Percentiles rank a stretch among this genome's conserved stretches.
Evolutionary conservation across 2,113 vertebrate species (phyloP).

Genomic region (Alligator sinensis): DNA sequence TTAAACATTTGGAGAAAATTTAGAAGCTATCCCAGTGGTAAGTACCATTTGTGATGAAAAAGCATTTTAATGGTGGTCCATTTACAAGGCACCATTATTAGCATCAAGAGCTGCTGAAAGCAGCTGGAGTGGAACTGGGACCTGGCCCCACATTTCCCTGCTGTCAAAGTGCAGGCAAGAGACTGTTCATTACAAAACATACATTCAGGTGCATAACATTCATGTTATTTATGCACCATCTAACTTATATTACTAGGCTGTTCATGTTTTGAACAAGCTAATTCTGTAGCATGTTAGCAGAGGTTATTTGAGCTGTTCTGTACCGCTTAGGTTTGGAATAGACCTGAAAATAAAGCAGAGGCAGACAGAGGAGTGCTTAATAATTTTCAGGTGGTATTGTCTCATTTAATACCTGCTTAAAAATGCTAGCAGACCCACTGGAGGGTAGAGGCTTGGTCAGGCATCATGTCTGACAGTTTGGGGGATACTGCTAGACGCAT

Average conservation of each 20-base stretch:
- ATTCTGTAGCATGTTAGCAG: background rate
- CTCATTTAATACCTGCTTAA: background rate
- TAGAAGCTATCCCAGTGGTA: background rate
- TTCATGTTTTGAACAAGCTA: background rate
- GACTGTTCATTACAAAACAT: background rate
- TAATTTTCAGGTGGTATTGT: background rate
- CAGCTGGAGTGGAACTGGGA: background rate
- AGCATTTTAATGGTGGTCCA: background rate
- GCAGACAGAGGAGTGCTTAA: background rate
- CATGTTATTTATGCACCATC: background rate
- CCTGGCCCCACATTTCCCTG: background rate
- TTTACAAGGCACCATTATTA: background rate
- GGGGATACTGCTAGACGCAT: background rate
- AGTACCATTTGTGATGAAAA: background rate
- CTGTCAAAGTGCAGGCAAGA: background rate
- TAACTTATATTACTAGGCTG: no score
- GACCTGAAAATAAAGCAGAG: background rate
- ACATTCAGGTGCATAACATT: rapidly evolving
- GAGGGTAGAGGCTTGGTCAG: background rate
- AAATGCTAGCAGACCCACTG: background rate
- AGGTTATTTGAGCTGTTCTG: no score
- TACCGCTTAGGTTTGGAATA: no score
- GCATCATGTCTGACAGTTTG: rapidly evolving
- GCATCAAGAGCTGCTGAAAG: background rate
- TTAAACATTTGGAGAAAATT: background rate